phyloP scores from a whole-genome alignment of 2,797 vertebrate genomes.

The Myripristis murdjan region DNA sequence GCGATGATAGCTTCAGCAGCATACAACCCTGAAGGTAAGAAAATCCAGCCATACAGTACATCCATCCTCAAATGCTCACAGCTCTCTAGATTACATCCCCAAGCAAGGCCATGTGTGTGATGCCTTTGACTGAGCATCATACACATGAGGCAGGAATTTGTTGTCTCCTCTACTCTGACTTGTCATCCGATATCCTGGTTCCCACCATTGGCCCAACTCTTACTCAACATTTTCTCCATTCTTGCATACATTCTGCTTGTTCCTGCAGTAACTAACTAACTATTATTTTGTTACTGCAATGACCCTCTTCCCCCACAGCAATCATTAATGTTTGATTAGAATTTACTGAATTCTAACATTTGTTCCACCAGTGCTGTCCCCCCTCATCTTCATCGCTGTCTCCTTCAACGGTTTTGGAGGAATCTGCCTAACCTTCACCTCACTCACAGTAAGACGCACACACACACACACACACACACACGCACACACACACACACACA shows the following conservation, averaged over 20 bases:
- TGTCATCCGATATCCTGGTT: not conserved
- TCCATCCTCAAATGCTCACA: not conserved
- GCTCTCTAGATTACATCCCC: too few species aligned
- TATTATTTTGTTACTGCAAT: too few species aligned
- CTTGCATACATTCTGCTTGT: too few species aligned
- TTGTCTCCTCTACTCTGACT: too few species aligned
- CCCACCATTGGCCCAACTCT: not conserved
- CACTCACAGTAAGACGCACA: slow-evolving; percentile 87
- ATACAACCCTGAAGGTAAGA: slow-evolving; percentile 85
- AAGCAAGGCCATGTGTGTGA: too few species aligned
- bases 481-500: not conserved
- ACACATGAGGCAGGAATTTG: too few species aligned
- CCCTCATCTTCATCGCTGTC: slow-evolving; percentile 90
- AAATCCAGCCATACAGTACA: not conserved
- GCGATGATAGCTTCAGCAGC: slow-evolving; percentile 87
- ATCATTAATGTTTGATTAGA: too few species aligned
- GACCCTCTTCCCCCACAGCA: too few species aligned
- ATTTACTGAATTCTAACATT: not conserved
- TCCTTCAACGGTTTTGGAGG: slow-evolving; percentile 93
- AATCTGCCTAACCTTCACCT: slow-evolving; percentile 93
- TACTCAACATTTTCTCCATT: too few species aligned
- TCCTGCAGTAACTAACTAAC: too few species aligned
- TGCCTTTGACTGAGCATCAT: too few species aligned
- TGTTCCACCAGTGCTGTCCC: slow-evolving; percentile 77
- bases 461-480: slow-evolving; percentile 2